A percentile compares a stretch with the other conserved stretches of the same genome.
These are phyloP conservation scores for Muntiacus reevesi DNA, from an alignment of 2,113 vertebrate genomes.

Conservation along the genomic window DNA sequence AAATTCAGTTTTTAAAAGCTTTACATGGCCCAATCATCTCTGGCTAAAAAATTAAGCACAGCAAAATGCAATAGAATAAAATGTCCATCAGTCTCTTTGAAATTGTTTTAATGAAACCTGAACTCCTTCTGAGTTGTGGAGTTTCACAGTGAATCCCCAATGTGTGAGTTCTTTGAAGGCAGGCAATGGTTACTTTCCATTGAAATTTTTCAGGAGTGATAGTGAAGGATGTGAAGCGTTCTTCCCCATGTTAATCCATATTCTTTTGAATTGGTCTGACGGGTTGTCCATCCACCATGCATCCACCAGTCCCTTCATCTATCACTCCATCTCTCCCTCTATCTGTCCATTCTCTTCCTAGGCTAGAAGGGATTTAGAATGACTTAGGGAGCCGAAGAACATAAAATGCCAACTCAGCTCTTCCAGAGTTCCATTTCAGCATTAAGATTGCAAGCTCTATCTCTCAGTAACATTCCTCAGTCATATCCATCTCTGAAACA, in stretches of 20 bases:
- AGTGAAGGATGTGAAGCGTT: background rate
- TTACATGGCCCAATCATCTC: background rate
- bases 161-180: background rate
- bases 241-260: background rate
- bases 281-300: background rate
- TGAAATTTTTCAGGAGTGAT: background rate
- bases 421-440: background rate
- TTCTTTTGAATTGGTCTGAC: background rate
- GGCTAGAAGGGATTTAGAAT: background rate
- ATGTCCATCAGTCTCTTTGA: background rate
- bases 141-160: background rate
- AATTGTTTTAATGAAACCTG: background rate
- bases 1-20: background rate
- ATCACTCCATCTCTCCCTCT: no score
- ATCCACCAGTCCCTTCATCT: background rate
- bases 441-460: background rate
- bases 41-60: background rate
- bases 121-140: background rate
- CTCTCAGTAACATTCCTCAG: background rate
- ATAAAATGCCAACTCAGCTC: background rate
- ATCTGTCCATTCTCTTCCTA: background rate
- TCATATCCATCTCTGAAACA: background rate
- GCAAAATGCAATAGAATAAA: background rate
- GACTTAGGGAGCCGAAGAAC: background rate
- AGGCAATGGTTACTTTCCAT: background rate